Base-by-base conservation (phyloP, 1,140 invertebrate species). In the Pomacea maculata region DNA sequence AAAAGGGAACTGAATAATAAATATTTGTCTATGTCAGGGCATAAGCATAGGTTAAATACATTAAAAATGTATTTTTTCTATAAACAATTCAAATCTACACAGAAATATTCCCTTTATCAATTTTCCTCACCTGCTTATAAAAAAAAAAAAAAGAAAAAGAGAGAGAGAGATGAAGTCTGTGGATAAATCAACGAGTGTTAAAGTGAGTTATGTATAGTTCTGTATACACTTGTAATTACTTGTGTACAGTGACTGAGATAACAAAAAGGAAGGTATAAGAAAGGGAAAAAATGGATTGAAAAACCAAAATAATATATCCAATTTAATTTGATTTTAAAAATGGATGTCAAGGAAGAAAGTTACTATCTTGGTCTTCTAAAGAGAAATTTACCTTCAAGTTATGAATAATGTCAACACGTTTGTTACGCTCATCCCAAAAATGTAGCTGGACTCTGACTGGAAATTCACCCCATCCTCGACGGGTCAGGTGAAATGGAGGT, bases 381-480 rank as follows among this genome's bases (percentile, higher is more conserved):
- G 34, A 14, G 5, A 19, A n/a, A 76, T 78, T 74, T 83, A 91
- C 91, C 88, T 96, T 95, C 70, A 98, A 92, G 83, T 95, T 93
- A 91, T 98, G 96, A 81, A 95, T 94, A 11, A 97, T 91, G 85
- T 96, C 94, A 8, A 96, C 93, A 1, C 95, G 95, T 87, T 96
- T 95, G 88, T 97, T 96, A 17, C 94, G 88, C 9, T 91, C 85
- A 86, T 95, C 94, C 71, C 94, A 93, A 87, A 97, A 97, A 90
- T 95, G 95, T 14, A 97, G 90, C 87, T 96, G 95, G 14, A 97
- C 93, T 82, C 95, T 92, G 25, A 97, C 91, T 1, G 95, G 95
- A 92, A 98, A 98, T 92, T 97, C 96, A 21, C 96, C 96, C 96
- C 96, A 98, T 29, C 96, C 96, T 75, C 95, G 92, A 71, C 96